Conservation (phyloP, 2,888 invertebrate species). For the Trissolcus japonicus region DNA sequence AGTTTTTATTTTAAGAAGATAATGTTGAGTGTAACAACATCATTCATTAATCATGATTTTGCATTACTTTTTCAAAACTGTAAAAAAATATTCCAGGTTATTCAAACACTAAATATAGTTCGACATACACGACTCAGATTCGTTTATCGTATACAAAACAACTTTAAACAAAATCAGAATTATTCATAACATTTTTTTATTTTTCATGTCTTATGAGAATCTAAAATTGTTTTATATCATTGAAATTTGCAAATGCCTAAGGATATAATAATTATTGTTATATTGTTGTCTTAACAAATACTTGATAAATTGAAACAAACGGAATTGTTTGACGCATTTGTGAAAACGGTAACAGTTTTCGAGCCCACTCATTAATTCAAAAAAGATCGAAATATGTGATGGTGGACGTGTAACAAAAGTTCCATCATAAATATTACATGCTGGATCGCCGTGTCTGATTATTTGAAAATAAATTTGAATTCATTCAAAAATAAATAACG, state of each 20-base stretch:
- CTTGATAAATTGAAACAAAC: conserved; percentile 25
- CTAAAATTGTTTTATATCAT: neutral
- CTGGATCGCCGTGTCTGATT: conserved; percentile 39
- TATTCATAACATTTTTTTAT: too few species aligned
- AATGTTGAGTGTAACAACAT: neutral
- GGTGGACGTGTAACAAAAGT: conserved; percentile 37
- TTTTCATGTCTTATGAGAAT: too few species aligned
- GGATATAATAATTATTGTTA: neutral
- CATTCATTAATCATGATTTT: too few species aligned
- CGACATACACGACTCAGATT: too few species aligned
- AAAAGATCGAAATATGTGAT: conserved; percentile 39
- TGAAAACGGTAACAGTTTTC: conserved; percentile 27
- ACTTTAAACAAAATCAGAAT: too few species aligned
- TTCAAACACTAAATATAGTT: too few species aligned
- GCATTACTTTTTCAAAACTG: too few species aligned
- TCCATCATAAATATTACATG: conserved; percentile 48
- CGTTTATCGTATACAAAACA: too few species aligned
- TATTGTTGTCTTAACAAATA: conserved; percentile 2
- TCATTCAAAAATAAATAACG: conserved; percentile 47
- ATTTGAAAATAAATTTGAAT: conserved; percentile 52
- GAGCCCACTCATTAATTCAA: conserved; percentile 27
- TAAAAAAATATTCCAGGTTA: too few species aligned
- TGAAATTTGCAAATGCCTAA: neutral
- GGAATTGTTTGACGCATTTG: conserved; percentile 16
- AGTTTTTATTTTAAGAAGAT: conserved; percentile 40